A percentile compares a stretch with the other conserved stretches of the same genome.
phyloP scores from a whole-genome alignment of 2,113 vertebrate genomes.

The Tretioscincus oriximinensis region DNA sequence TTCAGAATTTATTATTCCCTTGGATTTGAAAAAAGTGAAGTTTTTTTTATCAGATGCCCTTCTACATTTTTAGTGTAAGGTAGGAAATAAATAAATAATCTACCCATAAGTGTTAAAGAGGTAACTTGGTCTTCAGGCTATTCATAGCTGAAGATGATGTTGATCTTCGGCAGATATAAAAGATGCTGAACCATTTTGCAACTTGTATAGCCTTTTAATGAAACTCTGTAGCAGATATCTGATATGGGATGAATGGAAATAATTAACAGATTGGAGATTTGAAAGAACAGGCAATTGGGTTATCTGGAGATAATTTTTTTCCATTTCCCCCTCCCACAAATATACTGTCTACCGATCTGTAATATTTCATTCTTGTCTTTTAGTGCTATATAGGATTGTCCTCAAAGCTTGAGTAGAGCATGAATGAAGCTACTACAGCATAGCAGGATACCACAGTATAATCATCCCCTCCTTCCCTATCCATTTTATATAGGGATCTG shows the following conservation, averaged over 20 bases:
- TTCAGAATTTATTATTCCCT: too few relatives aligned
- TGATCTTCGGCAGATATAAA: slow-evolving; percentile 39
- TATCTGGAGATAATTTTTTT: slow-evolving; percentile 71
- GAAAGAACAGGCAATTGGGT: slow-evolving; percentile 70
- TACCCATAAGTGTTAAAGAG: slow-evolving; percentile 9
- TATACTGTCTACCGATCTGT: slow-evolving; percentile 55
- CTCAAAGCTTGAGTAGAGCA: slow-evolving; percentile 58
- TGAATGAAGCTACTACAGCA: slow-evolving; percentile 36
- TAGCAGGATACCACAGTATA: too few relatives aligned
- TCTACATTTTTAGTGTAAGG: too few relatives aligned
- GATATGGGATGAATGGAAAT: slow-evolving; percentile 69
- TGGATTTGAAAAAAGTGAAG: too few relatives aligned
- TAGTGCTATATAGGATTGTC: slow-evolving; percentile 62
- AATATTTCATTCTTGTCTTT: slow-evolving; percentile 68
- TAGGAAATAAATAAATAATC: too few relatives aligned
- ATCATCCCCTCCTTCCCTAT: background rate
- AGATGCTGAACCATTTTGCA: slow-evolving; percentile 52
- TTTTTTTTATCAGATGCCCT: too few relatives aligned
- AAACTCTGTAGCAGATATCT: slow-evolving; percentile 62
- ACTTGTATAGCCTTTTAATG: slow-evolving; percentile 52
- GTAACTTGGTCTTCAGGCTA: background rate
- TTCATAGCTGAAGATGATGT: slow-evolving; percentile 26
- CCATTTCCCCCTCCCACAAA: slow-evolving; percentile 51
- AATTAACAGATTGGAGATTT: slow-evolving; percentile 74
- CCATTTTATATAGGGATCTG: background rate